Base-by-base conservation (phyloP, 1,140 invertebrate genomes). In the Pectinophora gossypiella region DNA sequence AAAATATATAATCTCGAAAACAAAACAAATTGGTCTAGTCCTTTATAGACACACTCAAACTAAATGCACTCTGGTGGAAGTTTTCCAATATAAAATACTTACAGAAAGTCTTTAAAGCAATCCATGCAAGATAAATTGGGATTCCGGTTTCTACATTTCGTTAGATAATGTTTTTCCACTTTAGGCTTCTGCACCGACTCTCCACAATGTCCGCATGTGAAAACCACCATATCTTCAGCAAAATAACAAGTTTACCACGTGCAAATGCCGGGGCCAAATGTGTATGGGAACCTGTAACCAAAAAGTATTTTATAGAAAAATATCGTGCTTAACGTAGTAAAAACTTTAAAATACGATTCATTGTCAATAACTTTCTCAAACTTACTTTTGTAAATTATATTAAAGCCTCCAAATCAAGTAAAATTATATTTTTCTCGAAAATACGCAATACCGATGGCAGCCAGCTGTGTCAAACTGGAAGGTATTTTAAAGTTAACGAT, bases 151-250 rank as follows among this genome's bases (percentile, higher is more conserved):
- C 93, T 92, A 74, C 93, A 93, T 64, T 89, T 89, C 48, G 90
- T 91, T 53, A 91, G 90, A 79, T 97, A 97, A 87, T 98, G 97
- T 74, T 96, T 97, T 56, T 96, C 95, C 2, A 98, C 96, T 81
- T 95, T 93, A 21, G 95, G 95, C 72, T 98, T 98, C 73, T 97
- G 96, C 0, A 98, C 75, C 16, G 94, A 92, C 51, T 97, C 95
- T 0, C 96, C 96, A 80, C 97, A 98, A 59, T 93, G 89, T 68
- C 94, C 94, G 79, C 97, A 99, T 12, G 94, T 96, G 77, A 98
- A 98, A 19, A 96, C 94, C 23, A 98, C 96, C 96, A 98, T 98
- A 20, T 61, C 56, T 58, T 15, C n/a, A 40, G 12, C 36, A 40
- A 40, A 40, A 16, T 7, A 40, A 40, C 3, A 40, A 40, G 12